Percentiles rank a stretch among this genome's conserved stretches.
Conservation (phyloP, 2,113 vertebrate genomes). For the Etheostoma spectabile region DNA sequence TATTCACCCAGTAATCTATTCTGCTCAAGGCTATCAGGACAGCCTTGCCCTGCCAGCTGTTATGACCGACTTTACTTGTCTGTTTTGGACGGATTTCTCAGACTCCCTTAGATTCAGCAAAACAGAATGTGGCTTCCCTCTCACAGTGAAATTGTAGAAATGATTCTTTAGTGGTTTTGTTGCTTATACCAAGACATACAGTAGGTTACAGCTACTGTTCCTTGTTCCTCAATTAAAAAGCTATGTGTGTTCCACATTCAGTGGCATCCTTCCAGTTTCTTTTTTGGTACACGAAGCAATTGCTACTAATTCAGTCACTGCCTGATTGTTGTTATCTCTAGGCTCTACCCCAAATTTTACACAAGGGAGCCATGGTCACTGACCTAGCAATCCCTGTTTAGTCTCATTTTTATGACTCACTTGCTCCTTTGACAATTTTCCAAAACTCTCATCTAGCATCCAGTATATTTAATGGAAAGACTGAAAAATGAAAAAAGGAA, state of each 20-base stretch:
- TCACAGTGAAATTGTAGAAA: background rate
- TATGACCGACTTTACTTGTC: conserved; percentile 67
- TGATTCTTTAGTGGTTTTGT: background rate
- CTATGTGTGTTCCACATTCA: background rate
- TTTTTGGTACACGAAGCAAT: conserved; percentile 18
- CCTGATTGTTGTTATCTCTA: conserved; percentile 31
- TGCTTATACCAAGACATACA: background rate
- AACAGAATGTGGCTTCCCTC: conserved; percentile 3
- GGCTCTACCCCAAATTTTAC: conserved; percentile 47
- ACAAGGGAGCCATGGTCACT: conserved; percentile 36
- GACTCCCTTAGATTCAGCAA: conserved; percentile 24
- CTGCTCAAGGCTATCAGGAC: conserved; percentile 63
- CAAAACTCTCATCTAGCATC: no score
- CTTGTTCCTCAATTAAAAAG: conserved; percentile 9
- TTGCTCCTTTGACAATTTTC: conserved; percentile 1
- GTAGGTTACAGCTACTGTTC: background rate
- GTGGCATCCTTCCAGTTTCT: conserved; percentile 4
- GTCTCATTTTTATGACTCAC: conserved; percentile 8
- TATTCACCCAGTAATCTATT: conserved; percentile 65
- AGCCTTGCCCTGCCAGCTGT: conserved; percentile 65
- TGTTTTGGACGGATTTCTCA: conserved; percentile 57
- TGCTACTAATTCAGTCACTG: conserved; percentile 33
- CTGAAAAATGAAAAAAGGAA: background rate
- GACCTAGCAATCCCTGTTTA: conserved; percentile 26
- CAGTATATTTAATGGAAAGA: background rate